Base-by-base conservation (phyloP, 1,140 invertebrate species). In the Drosophila malerkotliana region DNA sequence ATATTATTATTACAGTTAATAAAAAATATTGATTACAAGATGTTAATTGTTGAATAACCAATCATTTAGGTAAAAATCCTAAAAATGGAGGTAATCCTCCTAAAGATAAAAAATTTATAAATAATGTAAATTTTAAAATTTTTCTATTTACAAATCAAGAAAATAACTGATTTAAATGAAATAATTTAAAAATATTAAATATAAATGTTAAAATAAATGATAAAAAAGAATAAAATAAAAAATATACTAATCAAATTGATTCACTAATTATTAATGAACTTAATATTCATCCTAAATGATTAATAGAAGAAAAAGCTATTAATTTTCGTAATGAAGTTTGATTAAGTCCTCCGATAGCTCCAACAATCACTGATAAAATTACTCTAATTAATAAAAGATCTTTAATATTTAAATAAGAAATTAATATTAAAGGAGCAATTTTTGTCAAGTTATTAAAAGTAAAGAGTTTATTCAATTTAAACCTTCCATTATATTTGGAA, bases 21-120 rank as follows among this genome's bases (percentile, higher is more conserved):
- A 92, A 48, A 63, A 92, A 49, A 77, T 78, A 90, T 74, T 91
- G 82, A 37, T 92, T 92, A 85, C 73, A 90, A 64, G 71, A 56
- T 59, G 91, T 91, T 92, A 93, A 59, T 76, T 81, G 83, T 87
- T 93, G 91, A 79, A 93, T 93, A 64, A 92, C 83, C 73, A 93
- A 64, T 92, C 92, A 93, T 93, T 93, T 93, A 28, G 92, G 91
- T 9, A 93, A 78, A 92, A 93, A 93, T 92, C 92, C 93, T 74
- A 93, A 78, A 88, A 93, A 93, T 3, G 93, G 93, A 0, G 93
- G 93, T 72, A 93, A 77, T 54, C 93, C 93, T 2, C 92, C 92
- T 90, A 93, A 81, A 39, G 92, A 93, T 74, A 93, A 67, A 85
- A 93, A 92, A 91, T 92, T 93, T 80, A 92, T 79, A 59, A 92